Conservation (phyloP, 2,888 invertebrate species). For the Didymodactylos carnosus region DNA sequence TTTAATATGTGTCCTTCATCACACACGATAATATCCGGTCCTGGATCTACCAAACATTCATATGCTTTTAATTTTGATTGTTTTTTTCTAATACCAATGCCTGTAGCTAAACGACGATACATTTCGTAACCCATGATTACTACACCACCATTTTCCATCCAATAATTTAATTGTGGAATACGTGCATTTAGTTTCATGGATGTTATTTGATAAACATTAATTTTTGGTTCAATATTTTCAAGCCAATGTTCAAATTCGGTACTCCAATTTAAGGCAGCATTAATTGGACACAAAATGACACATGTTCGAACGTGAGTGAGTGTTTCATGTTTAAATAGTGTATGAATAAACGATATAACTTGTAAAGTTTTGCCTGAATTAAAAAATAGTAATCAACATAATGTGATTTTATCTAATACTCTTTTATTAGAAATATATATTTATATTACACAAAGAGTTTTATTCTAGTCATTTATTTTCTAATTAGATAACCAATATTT, state of each 20-base stretch:
- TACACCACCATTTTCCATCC: constrained; percentile 9
- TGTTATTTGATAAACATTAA: background rate
- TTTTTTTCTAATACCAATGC: background rate
- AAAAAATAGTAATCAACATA: too few species aligned
- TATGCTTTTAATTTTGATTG: background rate
- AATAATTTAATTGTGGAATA: background rate
- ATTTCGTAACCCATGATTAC: constrained; percentile 6
- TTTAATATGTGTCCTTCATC: constrained; percentile 93
- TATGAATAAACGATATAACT: constrained; percentile 64
- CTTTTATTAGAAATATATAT: too few species aligned
- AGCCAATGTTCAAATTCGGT: constrained; percentile 69
- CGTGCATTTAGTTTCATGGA: background rate
- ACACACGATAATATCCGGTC: constrained; percentile 31
- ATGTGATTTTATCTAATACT: too few species aligned
- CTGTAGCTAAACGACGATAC: constrained; percentile 37
- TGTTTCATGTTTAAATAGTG: constrained; percentile 48
- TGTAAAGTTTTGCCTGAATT: constrained; percentile 34
- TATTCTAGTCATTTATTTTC: too few species aligned
- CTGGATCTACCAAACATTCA: background rate
- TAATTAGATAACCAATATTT: too few species aligned
- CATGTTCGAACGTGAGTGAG: constrained; percentile 52
- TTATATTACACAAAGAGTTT: too few species aligned
- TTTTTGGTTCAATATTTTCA: background rate
- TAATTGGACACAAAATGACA: constrained; percentile 73
- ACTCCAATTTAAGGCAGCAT: constrained; percentile 69